Conservation (phyloP, 2,797 vertebrate species). For the Tapirus indicus region DNA sequence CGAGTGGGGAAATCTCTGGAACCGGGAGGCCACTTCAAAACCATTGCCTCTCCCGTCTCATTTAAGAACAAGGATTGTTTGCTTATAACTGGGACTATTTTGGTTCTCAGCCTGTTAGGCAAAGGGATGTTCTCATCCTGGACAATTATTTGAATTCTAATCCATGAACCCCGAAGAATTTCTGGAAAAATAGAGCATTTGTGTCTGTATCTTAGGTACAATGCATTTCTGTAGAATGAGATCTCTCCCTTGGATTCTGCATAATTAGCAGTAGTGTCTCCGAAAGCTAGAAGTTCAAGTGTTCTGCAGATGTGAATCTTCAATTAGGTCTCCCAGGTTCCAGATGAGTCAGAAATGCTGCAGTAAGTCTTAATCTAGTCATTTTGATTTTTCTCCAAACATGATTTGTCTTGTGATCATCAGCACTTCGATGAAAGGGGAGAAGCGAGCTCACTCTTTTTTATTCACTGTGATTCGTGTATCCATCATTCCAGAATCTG, state of each 20-base stretch:
- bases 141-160: not conserved
- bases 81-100: constrained; percentile 9
- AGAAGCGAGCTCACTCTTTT: constrained; percentile 76
- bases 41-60: not conserved
- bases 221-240: constrained; percentile 29
- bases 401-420: constrained; percentile 82
- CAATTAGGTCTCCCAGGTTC: constrained; percentile 77
- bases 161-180: not conserved
- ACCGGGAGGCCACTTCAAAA: not conserved
- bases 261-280: constrained; percentile 63
- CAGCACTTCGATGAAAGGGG: constrained; percentile 69
- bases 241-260: constrained; percentile 5
- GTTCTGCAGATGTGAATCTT: constrained; percentile 80
- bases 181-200: constrained; percentile 68
- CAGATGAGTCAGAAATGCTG: constrained; percentile 77
- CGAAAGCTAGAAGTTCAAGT: constrained; percentile 70
- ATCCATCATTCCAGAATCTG: constrained; percentile 55
- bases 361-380: constrained; percentile 80
- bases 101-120: constrained; percentile 56
- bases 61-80: constrained; percentile 36
- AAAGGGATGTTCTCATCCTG: constrained; percentile 19
- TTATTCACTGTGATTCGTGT: constrained; percentile 72
- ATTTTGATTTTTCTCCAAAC: constrained; percentile 79
- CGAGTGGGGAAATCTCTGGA: not conserved
- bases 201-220: constrained; percentile 68